phyloP scores from a whole-genome alignment of 2,797 vertebrate genomes.

The Lagodon rhomboides region DNA sequence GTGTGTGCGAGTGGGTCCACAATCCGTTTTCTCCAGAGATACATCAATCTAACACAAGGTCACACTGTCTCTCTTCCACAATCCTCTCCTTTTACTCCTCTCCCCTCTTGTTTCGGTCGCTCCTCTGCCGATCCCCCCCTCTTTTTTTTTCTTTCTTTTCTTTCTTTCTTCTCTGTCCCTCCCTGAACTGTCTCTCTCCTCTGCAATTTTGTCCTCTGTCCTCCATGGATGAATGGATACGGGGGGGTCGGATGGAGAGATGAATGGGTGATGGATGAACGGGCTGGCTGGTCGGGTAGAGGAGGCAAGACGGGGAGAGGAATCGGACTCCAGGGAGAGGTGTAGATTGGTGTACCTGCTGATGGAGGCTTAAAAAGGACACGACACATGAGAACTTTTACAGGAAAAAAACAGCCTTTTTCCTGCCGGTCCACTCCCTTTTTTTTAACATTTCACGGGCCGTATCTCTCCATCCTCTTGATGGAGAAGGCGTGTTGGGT shows the following conservation, averaged over 20 bases:
- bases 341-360: conserved; percentile 72
- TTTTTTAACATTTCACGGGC: conserved; percentile 46
- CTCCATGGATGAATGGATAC: conserved; percentile 73
- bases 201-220: conserved; percentile 48
- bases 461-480: conserved; percentile 15
- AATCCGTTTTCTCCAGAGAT: conserved; percentile 75
- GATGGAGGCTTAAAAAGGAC: conserved; percentile 81
- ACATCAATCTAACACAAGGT: conserved; percentile 83
- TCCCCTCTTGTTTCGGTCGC: conserved; percentile 20
- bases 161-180: neutral
- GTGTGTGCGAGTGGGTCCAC: conserved; percentile 41
- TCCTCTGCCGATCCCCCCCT: conserved; percentile 9
- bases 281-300: conserved; percentile 51
- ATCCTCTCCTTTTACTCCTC: conserved; percentile 48
- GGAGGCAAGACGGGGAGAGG: conserved; percentile 60
- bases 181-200: conserved; percentile 38
- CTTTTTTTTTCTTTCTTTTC: neutral
- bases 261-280: conserved; percentile 74
- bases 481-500: conserved; percentile 13
- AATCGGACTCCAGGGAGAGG: conserved; percentile 68
- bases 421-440: conserved; percentile 1
- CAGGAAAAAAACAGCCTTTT: conserved; percentile 31
- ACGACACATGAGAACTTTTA: conserved; percentile 60
- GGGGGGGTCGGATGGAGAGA: conserved; percentile 47
- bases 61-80: conserved; percentile 54